Base-by-base conservation (phyloP, 2,797 vertebrate species). In the Neoniphon sammara region DNA sequence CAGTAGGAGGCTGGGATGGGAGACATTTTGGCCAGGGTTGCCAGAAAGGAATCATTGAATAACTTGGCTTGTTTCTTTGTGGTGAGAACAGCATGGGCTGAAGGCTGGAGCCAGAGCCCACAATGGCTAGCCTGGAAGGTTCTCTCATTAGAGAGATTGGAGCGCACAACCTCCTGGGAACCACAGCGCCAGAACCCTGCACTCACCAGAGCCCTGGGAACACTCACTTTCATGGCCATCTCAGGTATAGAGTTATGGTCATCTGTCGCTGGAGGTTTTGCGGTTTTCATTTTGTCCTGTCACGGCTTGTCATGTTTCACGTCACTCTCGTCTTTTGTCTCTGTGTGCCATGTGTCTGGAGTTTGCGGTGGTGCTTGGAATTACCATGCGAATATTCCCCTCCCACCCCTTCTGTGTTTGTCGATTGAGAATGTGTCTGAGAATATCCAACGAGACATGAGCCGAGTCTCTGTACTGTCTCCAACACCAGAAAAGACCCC, bases 51-150 rank as follows among this genome's bases (percentile, higher is more conserved):
- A 93, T 93, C 89, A 91, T 81, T 88, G 89, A 93, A 93, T 90
- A 93, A 90, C 89, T 93, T 93, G 92, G 91, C 91, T 85, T 80
- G 78, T 86, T 87, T 84, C 80, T 91, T 89, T 94, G 93, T 88
- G 93, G 94, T 92, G 83, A 92, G 91, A 92, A 91, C 89, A 92
- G 93, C 91, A 92, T 93, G 92, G 89, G 89, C 88, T 90, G 76
- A 65, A 86, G 80, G 88, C 85, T 87, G 83, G 88, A 92, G 90
- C 91, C 91, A 89, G 88, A 92, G 89, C 91, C 92, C 93, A 90
- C 92, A 93, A 94, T 89, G 91, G 91, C 91, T 93, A 92, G 91
- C 88, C 88, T 93, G 88, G 92, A 93, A 91, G 88, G 90, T 91
- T 93, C 91, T 91, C 92, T 94, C 91, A 93, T 93, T 94, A 93